Evolutionary conservation across 2,113 vertebrate genomes (phyloP).

Genomic region (Cryptoleucopteryx plumbea): DNA sequence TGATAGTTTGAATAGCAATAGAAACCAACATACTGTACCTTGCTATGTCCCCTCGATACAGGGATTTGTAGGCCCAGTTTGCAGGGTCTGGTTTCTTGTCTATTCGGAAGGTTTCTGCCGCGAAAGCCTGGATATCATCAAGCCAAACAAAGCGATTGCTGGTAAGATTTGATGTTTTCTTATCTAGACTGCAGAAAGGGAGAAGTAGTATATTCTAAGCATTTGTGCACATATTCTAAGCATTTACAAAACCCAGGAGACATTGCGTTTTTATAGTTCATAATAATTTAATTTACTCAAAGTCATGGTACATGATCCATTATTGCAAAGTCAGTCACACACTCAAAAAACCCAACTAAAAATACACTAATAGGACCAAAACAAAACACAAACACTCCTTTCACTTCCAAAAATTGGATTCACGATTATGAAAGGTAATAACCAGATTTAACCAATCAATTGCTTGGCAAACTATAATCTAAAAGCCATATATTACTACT

Average conservation of each 20-base stretch:
- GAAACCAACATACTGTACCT: conserved; percentile 68
- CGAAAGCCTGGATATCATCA: conserved; percentile 79
- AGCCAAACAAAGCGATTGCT: conserved; percentile 78
- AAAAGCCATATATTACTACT: not conserved
- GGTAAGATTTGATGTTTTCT: not conserved
- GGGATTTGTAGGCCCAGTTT: conserved; percentile 95
- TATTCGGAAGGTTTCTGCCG: conserved; percentile 78
- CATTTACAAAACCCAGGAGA: not conserved
- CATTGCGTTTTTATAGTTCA: not conserved
- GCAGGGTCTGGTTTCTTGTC: conserved; percentile 86
- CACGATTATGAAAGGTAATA: not conserved
- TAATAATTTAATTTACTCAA: not conserved
- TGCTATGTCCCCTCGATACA: conserved; percentile 90
- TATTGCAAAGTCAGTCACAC: not conserved
- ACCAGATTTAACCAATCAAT: not conserved
- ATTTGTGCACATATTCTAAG: not conserved
- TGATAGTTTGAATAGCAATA: not conserved
- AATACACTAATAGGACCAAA: not conserved
- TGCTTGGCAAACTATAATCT: not conserved
- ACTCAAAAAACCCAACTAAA: not conserved
- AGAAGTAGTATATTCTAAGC: not conserved
- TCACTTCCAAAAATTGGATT: not conserved
- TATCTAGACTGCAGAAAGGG: conserved; percentile 52
- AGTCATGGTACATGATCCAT: not conserved
- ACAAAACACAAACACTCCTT: not conserved